Base-by-base conservation (phyloP, 2,113 vertebrate genomes). In the Seriola aureovittata region DNA sequence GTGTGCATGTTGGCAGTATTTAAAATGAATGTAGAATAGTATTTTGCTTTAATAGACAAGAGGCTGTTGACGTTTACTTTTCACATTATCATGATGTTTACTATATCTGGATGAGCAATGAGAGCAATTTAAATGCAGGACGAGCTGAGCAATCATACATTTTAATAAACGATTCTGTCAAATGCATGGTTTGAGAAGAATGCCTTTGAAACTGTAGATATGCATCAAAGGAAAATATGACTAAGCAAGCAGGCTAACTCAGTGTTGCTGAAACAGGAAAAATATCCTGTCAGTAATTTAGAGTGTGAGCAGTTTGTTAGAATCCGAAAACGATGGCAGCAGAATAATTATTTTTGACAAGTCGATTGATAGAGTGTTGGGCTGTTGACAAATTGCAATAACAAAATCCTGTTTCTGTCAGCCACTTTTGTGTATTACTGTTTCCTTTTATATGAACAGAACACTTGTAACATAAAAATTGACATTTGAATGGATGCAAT, bases 271-370 rank as follows among this genome's bases (percentile, higher is more conserved):
- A 92, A 89, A 84, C 71, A 72, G 89, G 78, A 86, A 88, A 93
- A 93, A 85, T 60, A 87, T 74, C 68, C 69, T 81, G 92, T 92
- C 93, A 92, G 92, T 93, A 90, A 90, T 91, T 94, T 93, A 66
- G 57, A 93, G 88, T 82, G 89, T 87, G 83, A 94, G 82, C 81
- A 76, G 87, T 94, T 91, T 89, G 87, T 92, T 90, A 85, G 87
- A 85, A 82, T 85, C 75, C 21, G 38, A 89, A 86, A 93, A 89
- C 78, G 89, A 92, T 91, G 88, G 86, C 89, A 78, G 85, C 72
- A 71, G 88, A 91, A 86, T 91, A 93, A 95, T 95, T 94, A 91
- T 80, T 87, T 88, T 85, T 93, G 95, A 93, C 93, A 92, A 77
- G 76, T 88, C 84, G 85, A 94, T 94, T 94, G 94, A 95, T 94